Evolutionary conservation across 2,113 vertebrate species (phyloP).

Genomic region (Deroptyus accipitrinus): DNA sequence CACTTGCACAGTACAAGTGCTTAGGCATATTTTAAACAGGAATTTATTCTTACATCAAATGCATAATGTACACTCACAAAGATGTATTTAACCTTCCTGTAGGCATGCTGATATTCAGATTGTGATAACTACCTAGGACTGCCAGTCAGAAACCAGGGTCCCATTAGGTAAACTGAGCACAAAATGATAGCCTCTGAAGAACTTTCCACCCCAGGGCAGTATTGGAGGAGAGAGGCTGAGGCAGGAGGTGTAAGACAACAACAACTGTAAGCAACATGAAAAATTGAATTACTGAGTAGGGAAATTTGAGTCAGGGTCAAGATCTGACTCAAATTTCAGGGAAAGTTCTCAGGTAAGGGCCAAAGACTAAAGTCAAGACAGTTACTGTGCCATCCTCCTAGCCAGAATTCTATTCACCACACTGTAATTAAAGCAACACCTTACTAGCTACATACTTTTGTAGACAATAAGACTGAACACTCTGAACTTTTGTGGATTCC

Average conservation of each 20-base stretch:
- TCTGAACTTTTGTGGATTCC: neutral
- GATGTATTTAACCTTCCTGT: neutral
- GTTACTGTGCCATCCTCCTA: neutral
- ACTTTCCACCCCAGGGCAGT: neutral
- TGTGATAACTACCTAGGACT: neutral
- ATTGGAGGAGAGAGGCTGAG: neutral
- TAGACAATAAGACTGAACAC: neutral
- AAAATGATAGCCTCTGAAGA: neutral
- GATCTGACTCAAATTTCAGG: neutral
- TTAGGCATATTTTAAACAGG: neutral
- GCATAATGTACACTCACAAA: neutral
- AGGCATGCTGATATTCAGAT: neutral
- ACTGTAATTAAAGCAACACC: neutral
- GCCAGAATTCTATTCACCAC: neutral
- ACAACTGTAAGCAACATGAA: neutral
- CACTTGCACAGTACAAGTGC: neutral
- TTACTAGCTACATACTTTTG: neutral
- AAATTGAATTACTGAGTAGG: neutral
- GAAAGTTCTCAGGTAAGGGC: neutral
- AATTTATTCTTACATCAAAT: neutral
- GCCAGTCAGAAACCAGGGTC: neutral
- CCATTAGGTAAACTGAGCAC: neutral
- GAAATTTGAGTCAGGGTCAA: neutral
- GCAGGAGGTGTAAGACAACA: neutral
- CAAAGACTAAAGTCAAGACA: neutral